phyloP scores from a whole-genome alignment of 1,140 invertebrate genomes.

The Drosophila punjabiensis region DNA sequence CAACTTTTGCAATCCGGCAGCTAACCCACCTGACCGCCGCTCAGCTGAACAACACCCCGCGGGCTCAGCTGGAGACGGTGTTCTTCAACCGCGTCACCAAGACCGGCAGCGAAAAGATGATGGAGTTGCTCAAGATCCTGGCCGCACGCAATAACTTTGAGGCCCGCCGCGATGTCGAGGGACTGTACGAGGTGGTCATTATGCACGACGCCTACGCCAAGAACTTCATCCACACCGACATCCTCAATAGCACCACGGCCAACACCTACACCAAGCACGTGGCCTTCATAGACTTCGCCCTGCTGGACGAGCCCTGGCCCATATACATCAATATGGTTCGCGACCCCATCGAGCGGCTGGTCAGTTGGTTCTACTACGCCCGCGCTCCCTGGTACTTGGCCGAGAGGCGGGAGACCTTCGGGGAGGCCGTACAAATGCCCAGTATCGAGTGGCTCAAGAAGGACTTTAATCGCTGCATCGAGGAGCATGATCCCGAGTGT shows the following conservation, averaged over 20 bases:
- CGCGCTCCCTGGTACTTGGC: constrained; percentile 95
- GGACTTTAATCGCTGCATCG: constrained; percentile 94
- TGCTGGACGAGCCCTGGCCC: constrained; percentile 91
- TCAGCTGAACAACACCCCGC: constrained; percentile 91
- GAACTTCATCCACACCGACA: constrained; percentile 85
- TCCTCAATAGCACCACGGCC: constrained; percentile 86
- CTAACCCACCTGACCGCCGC: constrained; percentile 75
- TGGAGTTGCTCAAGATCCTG: constrained; percentile 92
- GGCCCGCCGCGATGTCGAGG: constrained; percentile 93
- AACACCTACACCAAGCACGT: constrained; percentile 92
- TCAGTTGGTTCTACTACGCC: constrained; percentile 95
- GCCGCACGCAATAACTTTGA: constrained; percentile 91
- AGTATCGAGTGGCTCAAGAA: constrained; percentile 94
- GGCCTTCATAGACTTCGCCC: constrained; percentile 92
- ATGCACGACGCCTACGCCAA: constrained; percentile 90
- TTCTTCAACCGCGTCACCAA: constrained; percentile 97
- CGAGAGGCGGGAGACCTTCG: constrained; percentile 93
- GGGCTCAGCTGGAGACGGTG: constrained; percentile 90
- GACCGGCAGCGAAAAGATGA: constrained; percentile 93
- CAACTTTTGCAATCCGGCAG: constrained; percentile 78
- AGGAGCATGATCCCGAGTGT: constrained; percentile 93
- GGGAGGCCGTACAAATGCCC: constrained; percentile 91
- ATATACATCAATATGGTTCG: constrained; percentile 95
- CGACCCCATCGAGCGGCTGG: constrained; percentile 94
- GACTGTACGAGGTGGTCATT: constrained; percentile 89